Evolutionary conservation across 2,888 invertebrate species (phyloP), one percentile per base, ranked within the genome.

Genomic region (Coleophora flavipennella): DNA sequence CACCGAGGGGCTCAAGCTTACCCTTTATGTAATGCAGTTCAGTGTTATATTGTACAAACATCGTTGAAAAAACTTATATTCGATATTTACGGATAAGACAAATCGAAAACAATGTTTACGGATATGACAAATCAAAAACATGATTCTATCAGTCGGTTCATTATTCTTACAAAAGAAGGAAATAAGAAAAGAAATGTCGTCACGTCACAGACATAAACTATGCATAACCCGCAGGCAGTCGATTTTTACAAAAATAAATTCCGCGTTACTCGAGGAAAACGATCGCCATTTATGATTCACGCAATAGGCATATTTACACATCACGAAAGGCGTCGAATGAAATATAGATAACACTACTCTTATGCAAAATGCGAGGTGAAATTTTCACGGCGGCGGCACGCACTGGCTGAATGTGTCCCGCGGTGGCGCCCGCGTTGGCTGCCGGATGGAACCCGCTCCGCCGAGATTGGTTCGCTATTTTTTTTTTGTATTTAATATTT

Each of bases 401-500:
- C 68, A 69, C 59, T 62, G 57, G 57, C 51, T 59, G 56, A 63
- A 75, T 68, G 64, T 61, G 65, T 73, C 75, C 75, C 72, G 56
- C 36, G 67, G 69, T 61, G 62, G 51, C 58, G 56, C 59, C 51
- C 42, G 53, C 59, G 59, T 20, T 6, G 20, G 20, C 33, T 63
- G 59, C 68, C 72, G 65, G 74, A 74, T 74, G 67, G 70, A 73
- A 69, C 67, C 63, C 67, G 48, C 59, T 62, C 71, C 67, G 64
- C 65, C 57, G 74, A 80, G 78, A 81, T 81, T 78, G 72, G 67
- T 67, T 64, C 59, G 62, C 67, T 72, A 74, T 69, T 75, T 79
- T 68, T n/a, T n/a, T 71, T 58, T 69, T 68, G 73, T 68, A 60
- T 73, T 79, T 74, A 79, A 78, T 80, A 78, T 79, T 78, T 80